Evolutionary conservation across 2,113 vertebrate species (phyloP), one percentile per base, ranked within the genome.

Genomic region (Nibea albiflora): DNA sequence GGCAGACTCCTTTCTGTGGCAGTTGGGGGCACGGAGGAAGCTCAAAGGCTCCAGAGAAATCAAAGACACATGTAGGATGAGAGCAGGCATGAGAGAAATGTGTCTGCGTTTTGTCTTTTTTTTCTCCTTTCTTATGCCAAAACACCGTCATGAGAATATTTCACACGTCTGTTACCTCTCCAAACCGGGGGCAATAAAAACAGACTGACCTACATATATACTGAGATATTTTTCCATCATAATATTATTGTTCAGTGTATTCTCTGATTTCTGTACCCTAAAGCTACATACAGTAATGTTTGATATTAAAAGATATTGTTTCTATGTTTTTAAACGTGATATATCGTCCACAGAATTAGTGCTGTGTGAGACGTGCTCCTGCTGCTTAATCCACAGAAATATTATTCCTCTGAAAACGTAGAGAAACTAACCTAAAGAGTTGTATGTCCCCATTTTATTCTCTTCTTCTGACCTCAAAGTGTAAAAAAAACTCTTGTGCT

Each of bases 131-230:
- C 73, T 73, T 6, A 24, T 4, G 56, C 31, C 50, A 70, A 73
- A 80, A 83, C 71, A 78, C 71, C 79, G 70, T 62, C 4, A 26
- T 56, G 71, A 53, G 26, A 80, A 53, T 26, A 73, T 57, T 65
- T 58, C 44, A 57, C 17, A 4, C 31, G 20, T 61, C 22, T 61
- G 19, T 63, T 53, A 16, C 60, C 63, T 67, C 46, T 61, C 50
- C 52, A 80, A 66, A 78, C 20, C 0, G 26, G 46, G 17, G 54
- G 19, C 3, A 47, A 44, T 16, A 58, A 60, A 63, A 71, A 20
- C n/a, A 54, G 20, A 20, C 6, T 0, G 52, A 73, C 62, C 31
- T 64, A 39, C 35, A 39, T 39, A 22, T 66, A 5, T 0, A 65
- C 52, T 17, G 56, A 39, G 11, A 69, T 68, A 44, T 58, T 14